Base-by-base conservation (phyloP, 2,797 vertebrate species). In the Chelonia mydas region DNA sequence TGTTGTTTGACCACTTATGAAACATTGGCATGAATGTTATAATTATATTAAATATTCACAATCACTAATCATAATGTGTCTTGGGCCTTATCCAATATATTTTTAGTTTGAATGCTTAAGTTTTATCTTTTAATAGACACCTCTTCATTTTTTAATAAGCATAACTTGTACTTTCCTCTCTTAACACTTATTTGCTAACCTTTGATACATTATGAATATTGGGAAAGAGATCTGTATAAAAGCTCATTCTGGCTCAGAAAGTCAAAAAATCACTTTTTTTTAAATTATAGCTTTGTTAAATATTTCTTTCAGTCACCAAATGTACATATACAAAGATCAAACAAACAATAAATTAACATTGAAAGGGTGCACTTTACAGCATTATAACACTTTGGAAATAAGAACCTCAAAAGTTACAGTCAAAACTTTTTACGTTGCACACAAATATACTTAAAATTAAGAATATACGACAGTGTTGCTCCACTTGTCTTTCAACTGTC, bases 61-160 rank as follows among this genome's bases (percentile, higher is more conserved):
- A 51, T 59, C 15, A 45, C 50, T 65, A 84, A 49, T 21, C 17
- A 53, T 65, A 65, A 31, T 37, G 7, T 77, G 17, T 33, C 55
- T 90, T 61, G 11, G 4, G n/a, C 7, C 27, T 49, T 76, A 7
- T 76, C 49, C 21, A n/a, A 78, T 84, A 51, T 53, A 88, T 83
- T 95, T 96, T 47, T 33, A 91, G 84, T 53, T 88, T 50, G 33
- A 15, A 1, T 89, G 45, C 94, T 93, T 95, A 76, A 53, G 83
- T 89, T 84, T 90, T 74, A 91, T 28, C 15, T 89, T 96, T 90
- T 94, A 57, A 49, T 25, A 81, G 37, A 65, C 79, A 93, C 17
- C 79, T 89, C 85, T 92, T 93, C 2, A 84, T 95, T 96, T 94
- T 94, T 95, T 23, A 90, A 87, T 92, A 23, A 78, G 90, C 83